Base-by-base conservation (phyloP, 2,888 invertebrate species). In the Ischnura elegans region DNA sequence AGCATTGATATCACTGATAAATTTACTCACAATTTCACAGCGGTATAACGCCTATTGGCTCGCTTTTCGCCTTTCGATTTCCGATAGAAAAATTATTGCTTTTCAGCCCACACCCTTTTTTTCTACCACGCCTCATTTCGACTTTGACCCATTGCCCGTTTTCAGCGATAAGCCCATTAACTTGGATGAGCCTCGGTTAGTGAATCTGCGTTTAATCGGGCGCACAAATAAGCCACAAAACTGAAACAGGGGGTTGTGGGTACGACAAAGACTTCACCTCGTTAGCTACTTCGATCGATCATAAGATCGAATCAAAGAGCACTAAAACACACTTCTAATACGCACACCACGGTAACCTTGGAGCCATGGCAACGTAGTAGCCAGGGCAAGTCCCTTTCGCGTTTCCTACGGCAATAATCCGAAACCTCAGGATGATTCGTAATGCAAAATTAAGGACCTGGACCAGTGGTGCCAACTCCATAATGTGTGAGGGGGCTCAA, bases 361-460 rank as follows among this genome's bases (percentile, higher is more conserved):
- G 61, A 76, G 25, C 76, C 76, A 6, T 36, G 16, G 10, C 29
- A 5, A 6, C n/a, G 29, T 0, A 29, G 36, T n/a, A 29, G 66
- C 29, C 29, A 13, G 47, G 13, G 47, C 13, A 47, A 19, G 36
- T 76, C 29, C 5, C 25, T 8, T 10, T 36, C 76, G 25, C 76
- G 76, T 76, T 76, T 76, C 76, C 36, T 76, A 29, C 13, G 36
- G 76, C 76, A 76, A 76, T 76, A 76, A 36, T 36, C 76, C 76
- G 13, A 36, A 76, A 76, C 25, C 76, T 36, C 16, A 29, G 76
- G n/a, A 76, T 76, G 2, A 36, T 8, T 76, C 36, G 76, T 76
- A 76, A 76, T 76, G 36, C 76, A 36, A 36, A 36, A 76, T 76
- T 76, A 76, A 36, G n/a, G n/a, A n/a, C n/a, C n/a, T n/a, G n/a